Base-by-base conservation (phyloP, 2,113 vertebrate genomes). In the Sisor rabdophorus region DNA sequence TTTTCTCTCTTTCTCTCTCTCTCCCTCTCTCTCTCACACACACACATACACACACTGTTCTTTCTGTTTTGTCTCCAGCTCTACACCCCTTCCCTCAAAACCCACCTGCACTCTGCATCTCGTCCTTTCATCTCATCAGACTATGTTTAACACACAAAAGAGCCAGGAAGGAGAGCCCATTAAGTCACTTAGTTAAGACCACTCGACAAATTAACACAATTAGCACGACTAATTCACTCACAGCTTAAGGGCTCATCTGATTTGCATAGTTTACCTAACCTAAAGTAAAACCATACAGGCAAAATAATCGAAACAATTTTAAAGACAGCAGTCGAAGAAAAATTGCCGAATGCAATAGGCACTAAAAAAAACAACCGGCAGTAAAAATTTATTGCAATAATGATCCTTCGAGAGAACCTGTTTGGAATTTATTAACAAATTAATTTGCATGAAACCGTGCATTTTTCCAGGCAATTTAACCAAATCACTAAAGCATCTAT, bases 401-500 rank as follows among this genome's bases (percentile, higher is more conserved):
- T 22, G 20, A 5, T 56, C 50, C 67, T 79, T 74, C 50, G n/a
- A 13, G 71, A 40, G 50, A 53, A 44, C 40, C 74, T 76, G 77
- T 84, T 71, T 75, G 59, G 70, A 84, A 77, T 75, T 60, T 84
- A 84, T 77, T 84, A 84, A 79, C 80, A 84, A 81, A 80, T 65
- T 22, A 70, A 81, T 84, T 84, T 79, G 82, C 80, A 84, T 84
- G 77, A 84, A 81, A 80, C 75, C 65, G 1, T 70, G 64, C 74
- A 75, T 84, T 84, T 81, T 84, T 84, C 80, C 72, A 79, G 74
- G 79, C 82, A 81, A 84, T 84, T 84, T 81, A 84, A 84, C 82
- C 36, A 64, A 77, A 77, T 69, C 59, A 74, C 52, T 11, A 75
- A 79, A 71, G 80, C 80, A 55, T 73, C 70, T 73, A 81, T 79